These are phyloP conservation scores for Xyliphius kryptos DNA, from an alignment of 2,113 vertebrate genomes.

Conservation along the genomic window DNA sequence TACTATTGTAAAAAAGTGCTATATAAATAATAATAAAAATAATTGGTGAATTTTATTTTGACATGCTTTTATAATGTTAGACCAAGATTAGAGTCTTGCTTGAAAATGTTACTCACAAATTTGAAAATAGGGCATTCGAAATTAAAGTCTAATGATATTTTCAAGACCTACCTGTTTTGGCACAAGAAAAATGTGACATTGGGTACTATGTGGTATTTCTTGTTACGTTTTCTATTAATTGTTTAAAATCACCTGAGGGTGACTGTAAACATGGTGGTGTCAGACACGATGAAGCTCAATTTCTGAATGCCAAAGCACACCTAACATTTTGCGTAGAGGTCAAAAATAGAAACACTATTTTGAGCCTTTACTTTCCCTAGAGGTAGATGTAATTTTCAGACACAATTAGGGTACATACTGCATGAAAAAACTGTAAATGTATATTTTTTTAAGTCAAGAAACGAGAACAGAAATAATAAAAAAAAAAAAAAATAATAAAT, in stretches of 20 bases:
- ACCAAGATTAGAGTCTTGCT: no score
- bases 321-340: constrained; percentile 29
- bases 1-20: no score
- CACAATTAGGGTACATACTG: no score
- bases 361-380: constrained; percentile 14
- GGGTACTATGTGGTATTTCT: not conserved
- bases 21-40: no score
- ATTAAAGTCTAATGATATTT: not conserved
- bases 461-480: no score
- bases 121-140: not conserved
- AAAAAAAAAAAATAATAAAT: no score
- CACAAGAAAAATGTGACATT: not conserved
- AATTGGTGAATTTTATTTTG: no score
- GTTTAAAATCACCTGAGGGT: not conserved
- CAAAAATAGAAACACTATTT: constrained; percentile 24
- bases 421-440: no score
- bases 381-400: not conserved
- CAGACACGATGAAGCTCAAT: not conserved
- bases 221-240: not conserved
- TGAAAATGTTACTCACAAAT: not conserved
- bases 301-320: not conserved
- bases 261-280: not conserved
- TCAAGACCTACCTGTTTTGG: not conserved
- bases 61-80: no score
- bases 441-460: no score